These are phyloP conservation scores for Lepidothrix coronata DNA, from an alignment of 2,113 vertebrate species.

Conservation along the genomic window DNA sequence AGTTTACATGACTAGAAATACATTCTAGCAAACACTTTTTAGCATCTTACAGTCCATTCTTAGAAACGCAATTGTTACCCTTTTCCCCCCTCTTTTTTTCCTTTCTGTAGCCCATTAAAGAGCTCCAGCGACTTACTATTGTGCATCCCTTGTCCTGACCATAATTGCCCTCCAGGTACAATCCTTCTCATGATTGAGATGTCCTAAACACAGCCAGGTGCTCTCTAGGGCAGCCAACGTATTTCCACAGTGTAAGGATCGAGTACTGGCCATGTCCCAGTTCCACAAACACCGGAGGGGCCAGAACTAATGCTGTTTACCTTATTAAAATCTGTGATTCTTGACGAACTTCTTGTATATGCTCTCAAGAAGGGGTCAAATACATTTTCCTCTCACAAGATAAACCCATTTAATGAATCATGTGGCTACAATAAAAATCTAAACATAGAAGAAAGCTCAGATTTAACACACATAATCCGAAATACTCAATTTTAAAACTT, in stretches of 20 bases:
- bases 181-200: constrained; percentile 63
- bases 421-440: constrained; percentile 31
- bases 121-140: constrained; percentile 80
- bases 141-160: constrained; percentile 78
- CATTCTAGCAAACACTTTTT: neutral
- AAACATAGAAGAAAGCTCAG: constrained; percentile 1
- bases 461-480: neutral
- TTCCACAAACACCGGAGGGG: constrained; percentile 16
- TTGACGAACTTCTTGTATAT: constrained; percentile 44
- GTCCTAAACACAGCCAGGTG: constrained; percentile 67
- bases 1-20: neutral
- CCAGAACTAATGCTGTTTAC: constrained; percentile 57
- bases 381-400: constrained; percentile 53
- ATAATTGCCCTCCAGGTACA: constrained; percentile 85
- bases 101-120: constrained; percentile 78
- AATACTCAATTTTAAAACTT: constrained; percentile 5
- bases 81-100: neutral
- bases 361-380: constrained; percentile 46
- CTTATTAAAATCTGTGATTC: constrained; percentile 68
- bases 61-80: constrained; percentile 41
- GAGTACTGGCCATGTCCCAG: constrained; percentile 56
- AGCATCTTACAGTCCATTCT: neutral
- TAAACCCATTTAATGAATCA: neutral
- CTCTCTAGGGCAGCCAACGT: constrained; percentile 55
- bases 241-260: constrained; percentile 52